Evolutionary conservation across 2,888 invertebrate species (phyloP).

Genomic region (Noctuana brunneofusca): DNA sequence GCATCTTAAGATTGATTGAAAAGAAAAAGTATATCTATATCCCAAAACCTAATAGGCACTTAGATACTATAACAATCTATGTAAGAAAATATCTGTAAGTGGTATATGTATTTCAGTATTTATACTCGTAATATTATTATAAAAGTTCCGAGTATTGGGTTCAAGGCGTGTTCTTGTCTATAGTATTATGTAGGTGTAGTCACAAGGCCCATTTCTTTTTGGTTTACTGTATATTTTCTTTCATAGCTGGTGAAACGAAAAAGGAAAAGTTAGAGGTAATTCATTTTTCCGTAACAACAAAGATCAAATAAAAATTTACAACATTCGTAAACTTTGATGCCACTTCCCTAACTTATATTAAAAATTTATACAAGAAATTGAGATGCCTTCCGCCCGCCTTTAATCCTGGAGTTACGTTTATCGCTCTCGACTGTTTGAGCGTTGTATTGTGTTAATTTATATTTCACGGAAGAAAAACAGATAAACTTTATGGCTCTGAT

Average conservation of each 20-base stretch:
- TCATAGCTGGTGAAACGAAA: constrained; percentile 44
- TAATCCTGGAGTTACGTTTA: constrained; percentile 40
- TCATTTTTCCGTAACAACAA: constrained; percentile 49
- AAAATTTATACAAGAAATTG: constrained; percentile 55
- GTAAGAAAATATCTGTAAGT: too few species aligned
- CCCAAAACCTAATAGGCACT: too few species aligned
- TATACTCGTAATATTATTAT: too few species aligned
- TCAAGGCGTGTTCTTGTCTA: neutral
- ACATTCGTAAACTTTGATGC: constrained; percentile 51
- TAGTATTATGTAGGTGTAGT: constrained; percentile 24
- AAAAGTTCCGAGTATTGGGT: neutral
- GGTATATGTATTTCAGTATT: too few species aligned
- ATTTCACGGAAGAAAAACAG: constrained; percentile 1
- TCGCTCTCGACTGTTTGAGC: constrained; percentile 1
- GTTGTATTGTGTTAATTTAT: constrained; percentile 19
- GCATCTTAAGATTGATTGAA: too few species aligned
- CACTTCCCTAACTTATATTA: constrained; percentile 57
- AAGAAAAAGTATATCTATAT: too few species aligned
- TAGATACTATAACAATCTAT: too few species aligned
- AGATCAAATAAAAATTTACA: constrained; percentile 56
- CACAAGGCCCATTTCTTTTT: constrained; percentile 29
- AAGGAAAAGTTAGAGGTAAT: constrained; percentile 49
- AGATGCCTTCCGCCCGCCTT: constrained; percentile 39
- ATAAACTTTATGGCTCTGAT: too few species aligned
- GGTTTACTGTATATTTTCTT: constrained; percentile 41